These are phyloP conservation scores for Anser brachyrhynchus DNA, from an alignment of 2,113 vertebrate genomes.

Conservation along the genomic window DNA sequence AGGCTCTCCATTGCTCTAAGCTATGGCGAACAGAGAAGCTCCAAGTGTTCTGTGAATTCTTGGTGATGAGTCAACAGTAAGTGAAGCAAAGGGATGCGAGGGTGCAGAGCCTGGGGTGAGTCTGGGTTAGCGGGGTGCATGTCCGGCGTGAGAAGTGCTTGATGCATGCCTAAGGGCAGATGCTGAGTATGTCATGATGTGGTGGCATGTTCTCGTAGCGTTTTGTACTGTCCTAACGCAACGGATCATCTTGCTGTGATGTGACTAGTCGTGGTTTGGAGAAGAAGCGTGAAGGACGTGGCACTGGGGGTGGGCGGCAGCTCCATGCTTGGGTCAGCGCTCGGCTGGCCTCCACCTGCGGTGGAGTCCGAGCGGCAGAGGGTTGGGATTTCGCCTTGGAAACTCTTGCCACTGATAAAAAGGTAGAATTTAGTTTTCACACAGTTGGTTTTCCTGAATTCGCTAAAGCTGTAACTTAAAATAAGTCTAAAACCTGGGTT, in stretches of 20 bases:
- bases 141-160: fast-evolving
- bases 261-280: background rate
- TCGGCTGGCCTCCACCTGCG: fast-evolving
- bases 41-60: background rate
- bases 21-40: background rate
- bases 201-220: background rate
- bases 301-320: background rate
- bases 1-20: background rate
- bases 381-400: background rate
- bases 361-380: background rate
- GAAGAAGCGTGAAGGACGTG: background rate
- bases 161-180: background rate
- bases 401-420: background rate
- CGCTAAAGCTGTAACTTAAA: background rate
- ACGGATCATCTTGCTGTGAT: background rate
- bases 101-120: background rate
- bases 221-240: background rate
- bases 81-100: background rate
- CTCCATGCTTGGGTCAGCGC: background rate
- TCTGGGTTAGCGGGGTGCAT: background rate
- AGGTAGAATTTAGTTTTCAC: background rate
- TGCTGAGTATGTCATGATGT: fast-evolving
- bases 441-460: background rate
- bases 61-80: background rate
- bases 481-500: background rate